Evolutionary conservation across 1,140 invertebrate species (phyloP), one percentile per base, ranked within the genome.

Genomic region (Anoplolepis gracilipes): DNA sequence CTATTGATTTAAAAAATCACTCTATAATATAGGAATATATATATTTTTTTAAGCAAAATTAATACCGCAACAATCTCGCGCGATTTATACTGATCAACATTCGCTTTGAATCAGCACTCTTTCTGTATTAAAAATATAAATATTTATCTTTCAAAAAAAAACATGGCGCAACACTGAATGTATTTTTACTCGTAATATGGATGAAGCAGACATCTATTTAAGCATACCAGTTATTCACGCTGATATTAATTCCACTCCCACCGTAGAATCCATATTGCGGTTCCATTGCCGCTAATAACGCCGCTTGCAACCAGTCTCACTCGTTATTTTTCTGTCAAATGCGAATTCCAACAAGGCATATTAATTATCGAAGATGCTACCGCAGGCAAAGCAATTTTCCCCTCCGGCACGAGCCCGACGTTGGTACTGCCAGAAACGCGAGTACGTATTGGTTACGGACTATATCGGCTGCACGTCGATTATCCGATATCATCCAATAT

Each of bases 331-430:
- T 67, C 75, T 77, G 46, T 85, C 84, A 85, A 85, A 85, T 85
- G 73, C 62, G 75, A 67, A 85, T 77, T 85, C 73, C 30, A 85
- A 78, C 61, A 67, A 75, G 79, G 70, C 72, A 75, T 85, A 88
- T 88, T 88, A 88, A 88, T 88, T 88, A 88, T 88, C 87, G 87
- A 88, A 88, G 87, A 88, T 88, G 87, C 49, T 85, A 85, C 59
- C 84, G 36, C 87, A 65, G 61, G 73, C 67, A 77, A 88, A 85
- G 87, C 76, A 78, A 85, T 85, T 67, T 49, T 49, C 39, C 70
- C n/a, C 25, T 4, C 49, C 59, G 69, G 49, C 28, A 53, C 36
- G 33, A 82, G 53, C 28, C 42, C 30, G 19, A 69, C 30, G 65
- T 64, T 46, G 62, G 53, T 67, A 69, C 39, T 61, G 53, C 75